These are phyloP conservation scores for Ophion costatus DNA, from an alignment of 2,888 invertebrate species.

Conservation along the genomic window DNA sequence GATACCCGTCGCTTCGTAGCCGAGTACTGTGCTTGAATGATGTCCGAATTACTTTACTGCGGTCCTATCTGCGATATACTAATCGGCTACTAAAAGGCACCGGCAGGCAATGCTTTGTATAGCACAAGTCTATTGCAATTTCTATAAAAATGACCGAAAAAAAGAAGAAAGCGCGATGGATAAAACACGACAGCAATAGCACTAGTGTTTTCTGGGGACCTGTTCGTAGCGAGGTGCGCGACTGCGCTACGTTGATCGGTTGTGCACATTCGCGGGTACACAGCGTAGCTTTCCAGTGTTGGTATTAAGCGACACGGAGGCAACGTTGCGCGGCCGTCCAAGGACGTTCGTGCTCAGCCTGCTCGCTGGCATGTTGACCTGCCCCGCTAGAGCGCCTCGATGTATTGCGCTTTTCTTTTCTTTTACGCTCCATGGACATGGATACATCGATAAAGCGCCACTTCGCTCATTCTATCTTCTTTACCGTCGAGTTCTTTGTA, in stretches of 20 bases:
- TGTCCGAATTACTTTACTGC: not conserved
- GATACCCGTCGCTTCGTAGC: not conserved
- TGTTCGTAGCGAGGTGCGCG: conserved; percentile 18
- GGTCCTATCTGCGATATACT: not conserved
- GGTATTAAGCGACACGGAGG: not conserved
- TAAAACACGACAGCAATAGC: not conserved
- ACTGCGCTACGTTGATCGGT: conserved; percentile 28
- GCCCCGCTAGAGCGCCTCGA: conserved; percentile 43
- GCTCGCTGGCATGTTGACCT: conserved; percentile 62
- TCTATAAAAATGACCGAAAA: not conserved
- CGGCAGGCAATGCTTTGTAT: not conserved
- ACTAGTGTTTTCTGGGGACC: not conserved
- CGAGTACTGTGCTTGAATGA: not conserved
- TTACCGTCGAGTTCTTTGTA: not conserved
- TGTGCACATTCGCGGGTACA: not conserved
- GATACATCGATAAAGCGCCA: conserved; percentile 29
- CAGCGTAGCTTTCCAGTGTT: conserved; percentile 47
- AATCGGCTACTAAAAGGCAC: not conserved
- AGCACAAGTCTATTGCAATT: no score
- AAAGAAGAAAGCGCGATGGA: not conserved
- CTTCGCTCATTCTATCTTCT: conserved; percentile 10
- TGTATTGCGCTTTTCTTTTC: conserved; percentile 52
- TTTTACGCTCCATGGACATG: conserved; percentile 42
- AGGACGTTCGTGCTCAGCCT: conserved; percentile 59
- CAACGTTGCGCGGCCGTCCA: conserved; percentile 43